Evolutionary conservation across 1,140 invertebrate genomes (phyloP).

Genomic region (Pseudachorutes palmiensis): DNA sequence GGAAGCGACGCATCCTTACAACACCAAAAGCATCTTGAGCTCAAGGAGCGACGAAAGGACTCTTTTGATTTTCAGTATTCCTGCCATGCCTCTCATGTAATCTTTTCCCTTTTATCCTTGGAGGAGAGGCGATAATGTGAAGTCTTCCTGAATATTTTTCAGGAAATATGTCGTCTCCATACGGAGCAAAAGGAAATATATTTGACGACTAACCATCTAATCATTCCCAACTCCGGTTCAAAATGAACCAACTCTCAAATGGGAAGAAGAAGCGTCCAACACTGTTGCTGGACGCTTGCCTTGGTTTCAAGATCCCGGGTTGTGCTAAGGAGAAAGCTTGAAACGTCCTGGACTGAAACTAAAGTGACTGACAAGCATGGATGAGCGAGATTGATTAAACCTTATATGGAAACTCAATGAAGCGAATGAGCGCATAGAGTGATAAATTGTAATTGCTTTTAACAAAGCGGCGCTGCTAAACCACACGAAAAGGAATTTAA

Average conservation of each 20-base stretch:
- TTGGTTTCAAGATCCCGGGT: too few species aligned
- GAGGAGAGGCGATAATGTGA: slow-evolving; percentile 1
- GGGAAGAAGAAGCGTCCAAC: too few species aligned
- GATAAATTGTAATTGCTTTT: not conserved
- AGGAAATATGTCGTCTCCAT: slow-evolving; percentile 4
- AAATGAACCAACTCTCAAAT: not conserved
- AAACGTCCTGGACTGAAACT: too few species aligned
- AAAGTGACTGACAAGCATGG: too few species aligned
- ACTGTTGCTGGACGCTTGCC: too few species aligned
- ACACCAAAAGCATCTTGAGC: not conserved
- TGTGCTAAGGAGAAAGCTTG: too few species aligned
- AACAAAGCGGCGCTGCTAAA: too few species aligned
- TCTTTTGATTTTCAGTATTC: slow-evolving; percentile 4
- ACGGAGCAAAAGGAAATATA: not conserved
- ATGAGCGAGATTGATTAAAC: not conserved
- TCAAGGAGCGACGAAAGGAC: not conserved
- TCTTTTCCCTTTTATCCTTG: not conserved
- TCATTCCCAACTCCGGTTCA: not conserved
- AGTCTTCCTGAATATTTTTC: slow-evolving; percentile 7
- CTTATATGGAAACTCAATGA: not conserved
- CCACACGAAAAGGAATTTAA: too few species aligned
- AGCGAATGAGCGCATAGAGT: not conserved
- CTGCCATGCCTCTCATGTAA: not conserved
- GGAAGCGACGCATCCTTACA: not conserved
- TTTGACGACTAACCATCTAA: not conserved